phyloP scores from a whole-genome alignment of 1,140 invertebrate species.

The Mycetomoellerius zeteki region DNA sequence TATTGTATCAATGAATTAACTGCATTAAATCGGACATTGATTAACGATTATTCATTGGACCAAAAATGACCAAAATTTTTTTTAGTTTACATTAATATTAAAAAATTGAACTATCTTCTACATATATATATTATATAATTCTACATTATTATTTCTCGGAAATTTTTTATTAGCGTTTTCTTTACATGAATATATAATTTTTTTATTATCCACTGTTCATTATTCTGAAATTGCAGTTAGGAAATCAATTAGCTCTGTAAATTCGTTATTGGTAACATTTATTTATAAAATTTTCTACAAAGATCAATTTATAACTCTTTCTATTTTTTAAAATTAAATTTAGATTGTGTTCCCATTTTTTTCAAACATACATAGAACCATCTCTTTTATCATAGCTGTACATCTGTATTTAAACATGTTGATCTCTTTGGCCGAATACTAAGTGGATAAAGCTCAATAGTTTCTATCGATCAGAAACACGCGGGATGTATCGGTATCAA shows the following conservation, averaged over 20 bases:
- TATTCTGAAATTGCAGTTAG: neutral
- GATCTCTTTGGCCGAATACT: neutral
- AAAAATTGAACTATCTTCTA: too few species aligned
- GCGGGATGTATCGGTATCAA: neutral
- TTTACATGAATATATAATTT: neutral
- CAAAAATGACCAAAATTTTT: too few species aligned
- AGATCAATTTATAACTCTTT: neutral
- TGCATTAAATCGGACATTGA: too few species aligned
- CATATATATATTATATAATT: neutral
- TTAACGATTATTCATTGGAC: too few species aligned
- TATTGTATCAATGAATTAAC: too few species aligned
- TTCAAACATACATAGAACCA: neutral
- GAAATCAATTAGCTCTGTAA: conserved; percentile 14
- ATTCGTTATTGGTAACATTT: neutral
- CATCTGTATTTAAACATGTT: neutral
- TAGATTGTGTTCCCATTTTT: neutral
- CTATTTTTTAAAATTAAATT: neutral
- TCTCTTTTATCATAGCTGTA: too few species aligned
- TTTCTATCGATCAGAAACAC: neutral
- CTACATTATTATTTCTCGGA: neutral
- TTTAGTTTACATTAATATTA: too few species aligned
- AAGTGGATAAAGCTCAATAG: conserved; percentile 6
- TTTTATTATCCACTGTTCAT: neutral
- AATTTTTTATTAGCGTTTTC: neutral
- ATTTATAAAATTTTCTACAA: neutral